phyloP scores from a whole-genome alignment of 2,797 vertebrate species.

The Coluber constrictor region DNA sequence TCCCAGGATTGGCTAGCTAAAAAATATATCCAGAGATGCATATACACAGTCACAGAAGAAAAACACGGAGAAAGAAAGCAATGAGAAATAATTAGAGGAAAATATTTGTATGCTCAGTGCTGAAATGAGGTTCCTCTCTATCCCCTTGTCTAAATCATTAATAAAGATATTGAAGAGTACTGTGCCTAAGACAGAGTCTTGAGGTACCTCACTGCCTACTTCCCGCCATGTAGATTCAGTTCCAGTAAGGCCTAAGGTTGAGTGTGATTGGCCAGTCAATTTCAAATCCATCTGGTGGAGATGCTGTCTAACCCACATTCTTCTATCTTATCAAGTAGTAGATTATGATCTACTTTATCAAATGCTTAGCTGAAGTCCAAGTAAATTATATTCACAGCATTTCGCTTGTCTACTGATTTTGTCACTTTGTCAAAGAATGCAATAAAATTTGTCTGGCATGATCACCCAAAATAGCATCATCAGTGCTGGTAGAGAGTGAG shows the following conservation, averaged over 20 bases:
- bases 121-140: not conserved
- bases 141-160: not conserved
- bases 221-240: not conserved
- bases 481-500: not conserved
- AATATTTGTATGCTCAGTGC: not conserved
- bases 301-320: not conserved
- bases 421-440: not conserved
- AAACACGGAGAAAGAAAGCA: not conserved
- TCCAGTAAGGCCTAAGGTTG: not conserved
- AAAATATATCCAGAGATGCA: not conserved
- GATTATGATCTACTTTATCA: not conserved
- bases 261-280: not conserved
- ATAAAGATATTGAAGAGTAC: not conserved
- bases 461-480: not conserved
- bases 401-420: not conserved
- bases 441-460: not conserved
- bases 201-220: not conserved
- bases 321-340: not conserved
- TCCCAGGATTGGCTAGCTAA: not conserved
- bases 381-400: not conserved
- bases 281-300: not conserved
- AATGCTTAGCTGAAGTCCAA: not conserved
- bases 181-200: not conserved
- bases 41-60: not conserved
- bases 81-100: not conserved